Evolutionary conservation across 2,888 invertebrate genomes (phyloP).

Genomic region (Andricus quercusramuli): DNA sequence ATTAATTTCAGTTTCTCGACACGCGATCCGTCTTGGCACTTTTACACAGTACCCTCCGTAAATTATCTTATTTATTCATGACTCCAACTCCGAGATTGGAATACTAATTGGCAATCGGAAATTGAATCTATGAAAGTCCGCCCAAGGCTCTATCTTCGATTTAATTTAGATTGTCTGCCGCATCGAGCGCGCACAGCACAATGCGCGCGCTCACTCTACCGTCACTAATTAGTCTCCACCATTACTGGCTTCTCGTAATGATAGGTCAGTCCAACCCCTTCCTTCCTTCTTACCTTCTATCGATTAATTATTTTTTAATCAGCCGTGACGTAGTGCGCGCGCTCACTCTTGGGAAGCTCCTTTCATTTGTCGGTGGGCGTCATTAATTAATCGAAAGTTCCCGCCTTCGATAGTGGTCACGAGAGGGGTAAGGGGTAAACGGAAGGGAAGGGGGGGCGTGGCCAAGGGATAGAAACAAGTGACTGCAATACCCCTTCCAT

Average conservation of each 20-base stretch:
- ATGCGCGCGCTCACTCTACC: conserved; percentile 13
- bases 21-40: conserved; percentile 37
- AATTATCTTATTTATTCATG: conserved; percentile 40
- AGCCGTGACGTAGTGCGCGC: conserved; percentile 51
- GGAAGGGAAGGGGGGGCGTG: conserved; percentile 68
- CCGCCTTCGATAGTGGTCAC: conserved; percentile 74
- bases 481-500: conserved; percentile 65
- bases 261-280: conserved; percentile 5
- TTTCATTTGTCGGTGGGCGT: conserved; percentile 77
- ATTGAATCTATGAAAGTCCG: conserved; percentile 36
- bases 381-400: conserved; percentile 75
- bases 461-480: conserved; percentile 75
- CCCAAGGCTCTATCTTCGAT: conserved; percentile 34
- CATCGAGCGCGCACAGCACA: not conserved
- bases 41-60: conserved; percentile 37
- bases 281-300: not conserved
- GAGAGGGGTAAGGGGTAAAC: conserved; percentile 65
- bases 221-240: conserved; percentile 22
- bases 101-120: conserved; percentile 38
- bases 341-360: conserved; percentile 42
- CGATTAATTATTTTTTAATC: conserved; percentile 49
- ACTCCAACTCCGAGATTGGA: conserved; percentile 36
- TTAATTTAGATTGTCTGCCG: conserved; percentile 28
- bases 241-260: conserved; percentile 18
- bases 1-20: conserved; percentile 40